Base-by-base conservation (phyloP, 2,888 invertebrate genomes). In the Electrophaes corylata region DNA sequence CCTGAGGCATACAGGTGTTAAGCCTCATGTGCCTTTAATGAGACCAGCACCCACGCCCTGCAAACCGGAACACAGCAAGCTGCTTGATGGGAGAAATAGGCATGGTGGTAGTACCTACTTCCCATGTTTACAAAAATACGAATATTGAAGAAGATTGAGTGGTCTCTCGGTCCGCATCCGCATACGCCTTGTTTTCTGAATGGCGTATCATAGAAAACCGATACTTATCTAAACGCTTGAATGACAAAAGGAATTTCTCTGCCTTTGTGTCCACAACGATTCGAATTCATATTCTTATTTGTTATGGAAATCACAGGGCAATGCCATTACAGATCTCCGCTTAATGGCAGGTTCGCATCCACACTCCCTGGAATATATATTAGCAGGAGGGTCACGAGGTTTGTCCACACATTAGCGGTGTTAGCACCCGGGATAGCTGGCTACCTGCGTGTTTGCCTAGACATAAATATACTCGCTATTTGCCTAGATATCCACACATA, bases 361-460 rank as follows among this genome's bases (percentile, higher is more conserved):
- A 69, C 77, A 68, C 76, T 88, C 86, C 90, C 88, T 82, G 86
- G 90, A 90, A 89, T 78, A 77, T 87, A 85, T 87, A 91, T 91
- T 91, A 91, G 91, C 90, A 74, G 79, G 81, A 79, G 75, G 78
- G 88, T 91, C 91, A 89, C 90, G 90, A 89, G 80, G 71, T 87
- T 86, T 89, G 91, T 91, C 86, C 84, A 86, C 84, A 84, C 86
- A 90, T 91, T 91, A 91, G 86, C 86, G 67, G 81, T 78, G 80
- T 91, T 91, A 91, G 88, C 91, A 76, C 83, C 86, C 81, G 78
- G 84, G 82, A 81, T 70, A 67, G 63, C 60, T 62, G 62, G 81
- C 87, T 86, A 83, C 84, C 84, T 84, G 81, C 73, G 55, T 86
- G 73, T 86, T 85, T 86, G 76, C 80, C 79, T 86, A 88, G 81